Evolutionary conservation across 2,797 vertebrate species (phyloP), one percentile per base, ranked within the genome.

Genomic region (Tangara arthus): DNA sequence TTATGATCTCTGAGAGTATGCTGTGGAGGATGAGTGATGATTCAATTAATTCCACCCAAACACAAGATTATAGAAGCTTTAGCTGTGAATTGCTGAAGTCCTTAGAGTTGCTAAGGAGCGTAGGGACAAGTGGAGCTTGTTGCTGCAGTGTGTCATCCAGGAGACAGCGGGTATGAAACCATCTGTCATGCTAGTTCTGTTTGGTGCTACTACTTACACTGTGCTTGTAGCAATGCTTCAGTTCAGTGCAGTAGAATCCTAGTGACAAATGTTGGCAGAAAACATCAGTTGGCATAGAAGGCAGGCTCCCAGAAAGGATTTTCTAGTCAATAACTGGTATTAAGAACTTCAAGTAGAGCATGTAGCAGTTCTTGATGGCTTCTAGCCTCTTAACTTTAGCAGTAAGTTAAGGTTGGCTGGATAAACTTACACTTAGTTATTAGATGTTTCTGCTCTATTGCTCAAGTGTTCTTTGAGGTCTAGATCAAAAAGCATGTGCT

Each of bases 401-500:
- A 77, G 15, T 76, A 89, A 41, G 9, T 71, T 65, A 39, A 82
- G 16, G 35, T 47, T 75, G 63, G 46, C 70, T 52, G 47, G 47
- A 52, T 89, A 76, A 93, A 72, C 71, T 83, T 84, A 81, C 9
- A 20, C 46, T 76, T 89, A 39, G 41, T 87, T 49, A 26, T 71
- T 84, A 87, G 82, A 22, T 39, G 39, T 78, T 94, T 75, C 53
- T 95, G 76, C 96, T 96, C 95, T 96, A 93, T 96, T 96, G 76
- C 82, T 96, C 96, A 96, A 96, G 96, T 95, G 96, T 96, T 96
- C 96, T 94, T 57, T 78, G 59, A 94, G 76, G 61, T 88, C 61
- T 94, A 78, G 87, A 71, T 85, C 49, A 83, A 91, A 87, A 89
- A 78, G 96, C 94, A 96, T 94, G 96, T 91, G 76, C 93, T 93